phyloP scores from a whole-genome alignment of 2,888 invertebrate species.

The Ophioninae sp. region DNA sequence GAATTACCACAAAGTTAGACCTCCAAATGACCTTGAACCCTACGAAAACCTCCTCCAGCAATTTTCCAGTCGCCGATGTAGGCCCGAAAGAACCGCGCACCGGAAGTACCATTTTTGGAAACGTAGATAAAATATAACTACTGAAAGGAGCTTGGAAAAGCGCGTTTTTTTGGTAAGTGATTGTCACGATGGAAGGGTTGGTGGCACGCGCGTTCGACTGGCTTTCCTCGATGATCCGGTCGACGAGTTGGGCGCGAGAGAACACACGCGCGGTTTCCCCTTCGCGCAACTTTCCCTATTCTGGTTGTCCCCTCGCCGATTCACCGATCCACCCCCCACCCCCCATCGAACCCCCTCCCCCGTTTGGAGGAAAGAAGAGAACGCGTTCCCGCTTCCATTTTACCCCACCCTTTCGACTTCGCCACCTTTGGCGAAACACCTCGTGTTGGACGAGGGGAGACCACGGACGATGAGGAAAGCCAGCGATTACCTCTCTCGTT shows the following conservation, averaged over 20 bases:
- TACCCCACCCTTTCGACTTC: background rate
- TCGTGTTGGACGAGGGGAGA: slow-evolving; percentile 27
- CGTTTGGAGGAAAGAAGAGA: slow-evolving; percentile 22
- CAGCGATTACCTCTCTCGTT: slow-evolving; percentile 37
- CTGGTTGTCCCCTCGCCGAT: slow-evolving; percentile 60
- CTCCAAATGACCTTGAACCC: no score
- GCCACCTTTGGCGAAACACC: slow-evolving; percentile 37
- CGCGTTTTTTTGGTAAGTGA: slow-evolving; percentile 2
- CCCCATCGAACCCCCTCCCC: slow-evolving; percentile 29
- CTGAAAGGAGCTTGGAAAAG: no score
- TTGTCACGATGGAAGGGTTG: slow-evolving; percentile 70
- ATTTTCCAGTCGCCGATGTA: no score
- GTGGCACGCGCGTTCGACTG: slow-evolving; percentile 76
- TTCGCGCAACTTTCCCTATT: slow-evolving; percentile 73
- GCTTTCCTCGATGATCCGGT: slow-evolving; percentile 68
- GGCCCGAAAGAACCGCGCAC: no score
- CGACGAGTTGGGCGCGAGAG: slow-evolving; percentile 70
- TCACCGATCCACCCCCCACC: slow-evolving; percentile 65
- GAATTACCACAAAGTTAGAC: no score
- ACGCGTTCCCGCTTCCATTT: background rate
- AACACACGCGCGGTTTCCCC: slow-evolving; percentile 70
- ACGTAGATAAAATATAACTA: no score
- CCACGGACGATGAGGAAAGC: slow-evolving; percentile 37
- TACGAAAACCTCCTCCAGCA: no score
- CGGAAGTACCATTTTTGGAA: no score